A percentile compares a stretch with the other conserved stretches of the same genome.
phyloP scores from a whole-genome alignment of 2,797 vertebrate species.

The Microctenopoma stevenorrisi region DNA sequence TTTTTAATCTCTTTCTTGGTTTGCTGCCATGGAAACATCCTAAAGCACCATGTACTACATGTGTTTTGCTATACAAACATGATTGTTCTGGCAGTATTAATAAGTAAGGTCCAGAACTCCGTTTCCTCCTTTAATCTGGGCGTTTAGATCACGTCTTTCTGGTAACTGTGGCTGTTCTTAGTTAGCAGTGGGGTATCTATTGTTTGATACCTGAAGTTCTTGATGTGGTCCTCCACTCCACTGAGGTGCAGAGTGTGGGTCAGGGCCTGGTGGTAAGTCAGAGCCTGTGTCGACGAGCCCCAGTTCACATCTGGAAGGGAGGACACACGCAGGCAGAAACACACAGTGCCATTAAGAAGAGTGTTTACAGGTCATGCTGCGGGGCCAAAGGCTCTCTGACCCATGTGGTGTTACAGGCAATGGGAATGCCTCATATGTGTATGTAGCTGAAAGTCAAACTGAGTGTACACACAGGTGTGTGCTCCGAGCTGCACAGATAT shows the following conservation, averaged over 20 bases:
- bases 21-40: constrained; percentile 66
- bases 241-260: constrained; percentile 95
- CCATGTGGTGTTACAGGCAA: constrained; percentile 55
- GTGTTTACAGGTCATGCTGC: constrained; percentile 55
- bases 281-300: constrained; percentile 98
- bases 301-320: constrained; percentile 94
- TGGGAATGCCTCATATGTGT: constrained; percentile 57
- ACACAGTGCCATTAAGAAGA: constrained; percentile 44
- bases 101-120: background rate
- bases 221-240: constrained; percentile 96
- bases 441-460: constrained; percentile 76
- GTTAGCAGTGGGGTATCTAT: background rate
- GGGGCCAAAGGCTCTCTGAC: constrained; percentile 43
- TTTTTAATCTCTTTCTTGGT: constrained; percentile 65
- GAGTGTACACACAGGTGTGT: constrained; percentile 62
- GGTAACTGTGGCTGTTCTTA: background rate
- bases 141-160: background rate
- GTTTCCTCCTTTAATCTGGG: background rate
- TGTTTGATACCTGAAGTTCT: constrained; percentile 92
- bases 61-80: background rate
- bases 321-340: constrained; percentile 58
- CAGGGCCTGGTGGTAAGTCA: constrained; percentile 95
- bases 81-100: background rate
- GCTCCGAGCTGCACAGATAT: constrained; percentile 27
- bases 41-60: background rate